Percentiles rank a stretch among this genome's conserved stretches.
Conservation (phyloP, 2,113 vertebrate species). For the Tyrannus savana region DNA sequence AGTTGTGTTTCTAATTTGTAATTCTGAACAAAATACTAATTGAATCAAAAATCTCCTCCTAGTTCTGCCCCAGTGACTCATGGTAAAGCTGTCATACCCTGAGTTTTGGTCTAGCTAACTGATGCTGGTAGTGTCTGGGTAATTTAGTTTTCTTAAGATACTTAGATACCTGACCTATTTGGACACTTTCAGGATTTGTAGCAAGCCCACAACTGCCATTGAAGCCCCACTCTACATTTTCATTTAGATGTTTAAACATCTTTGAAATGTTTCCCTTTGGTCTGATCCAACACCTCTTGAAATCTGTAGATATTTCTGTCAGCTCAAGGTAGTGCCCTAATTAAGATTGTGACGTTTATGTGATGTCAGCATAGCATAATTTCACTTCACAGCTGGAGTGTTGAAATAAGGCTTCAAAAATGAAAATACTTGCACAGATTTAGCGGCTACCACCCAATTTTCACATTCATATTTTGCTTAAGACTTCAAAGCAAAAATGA, state of each 20-base stretch:
- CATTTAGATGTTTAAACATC: neutral
- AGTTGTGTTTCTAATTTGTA: neutral
- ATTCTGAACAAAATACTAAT: neutral
- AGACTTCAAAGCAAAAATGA: constrained; percentile 7
- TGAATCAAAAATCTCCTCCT: neutral
- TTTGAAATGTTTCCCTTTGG: neutral
- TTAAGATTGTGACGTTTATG: neutral
- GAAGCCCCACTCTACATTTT: neutral
- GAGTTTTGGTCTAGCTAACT: neutral
- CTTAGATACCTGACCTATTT: neutral
- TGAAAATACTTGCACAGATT: neutral
- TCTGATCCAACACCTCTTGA: neutral
- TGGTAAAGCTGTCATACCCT: neutral
- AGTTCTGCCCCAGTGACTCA: neutral
- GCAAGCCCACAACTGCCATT: neutral
- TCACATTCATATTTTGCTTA: neutral
- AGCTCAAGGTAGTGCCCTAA: neutral
- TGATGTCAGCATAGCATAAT: neutral
- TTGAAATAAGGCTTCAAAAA: neutral
- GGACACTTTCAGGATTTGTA: neutral
- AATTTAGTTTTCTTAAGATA: neutral
- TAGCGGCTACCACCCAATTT: neutral
- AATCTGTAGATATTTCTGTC: neutral
- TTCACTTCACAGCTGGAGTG: constrained; percentile 26
- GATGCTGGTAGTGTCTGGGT: neutral